These are phyloP conservation scores for Dinocampus coccinellae DNA, from an alignment of 2,888 invertebrate genomes.

Conservation along the genomic window DNA sequence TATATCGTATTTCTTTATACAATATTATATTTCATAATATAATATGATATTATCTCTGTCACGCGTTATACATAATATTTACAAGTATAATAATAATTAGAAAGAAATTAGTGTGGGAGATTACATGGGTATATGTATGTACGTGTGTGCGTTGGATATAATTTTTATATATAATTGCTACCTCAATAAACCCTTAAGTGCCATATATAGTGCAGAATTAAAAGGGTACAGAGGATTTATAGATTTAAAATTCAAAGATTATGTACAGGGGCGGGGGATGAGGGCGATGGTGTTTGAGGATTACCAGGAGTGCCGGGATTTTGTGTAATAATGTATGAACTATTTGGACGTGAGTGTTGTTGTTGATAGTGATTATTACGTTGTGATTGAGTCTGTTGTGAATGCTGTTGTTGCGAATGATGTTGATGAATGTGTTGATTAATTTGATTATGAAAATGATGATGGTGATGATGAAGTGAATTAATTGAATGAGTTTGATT, in stretches of 20 bases:
- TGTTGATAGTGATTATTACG: constrained; percentile 35
- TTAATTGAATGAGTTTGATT: constrained; percentile 55
- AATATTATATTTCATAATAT: constrained; percentile 61
- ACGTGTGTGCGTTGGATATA: background rate
- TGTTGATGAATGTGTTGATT: constrained; percentile 46
- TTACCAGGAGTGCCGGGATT: constrained; percentile 64
- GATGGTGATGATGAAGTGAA: constrained; percentile 49
- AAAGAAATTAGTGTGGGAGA: constrained; percentile 34
- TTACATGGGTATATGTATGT: background rate
- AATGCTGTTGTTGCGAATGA: constrained; percentile 54
- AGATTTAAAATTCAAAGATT: constrained; percentile 65
- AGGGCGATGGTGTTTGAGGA: constrained; percentile 66
- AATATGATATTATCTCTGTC: constrained; percentile 60
- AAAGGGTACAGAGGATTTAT: constrained; percentile 25
- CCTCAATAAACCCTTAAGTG: background rate
- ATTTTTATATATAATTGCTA: background rate
- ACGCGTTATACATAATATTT: constrained; percentile 64
- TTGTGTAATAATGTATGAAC: constrained; percentile 61
- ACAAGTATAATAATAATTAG: constrained; percentile 57
- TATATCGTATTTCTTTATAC: constrained; percentile 52
- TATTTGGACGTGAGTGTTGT: constrained; percentile 56
- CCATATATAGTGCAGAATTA: background rate
- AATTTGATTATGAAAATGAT: constrained; percentile 45
- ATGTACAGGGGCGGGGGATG: constrained; percentile 69
- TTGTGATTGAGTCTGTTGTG: constrained; percentile 50